phyloP scores from a whole-genome alignment of 2,113 vertebrate genomes.

The Peromyscus californicus region DNA sequence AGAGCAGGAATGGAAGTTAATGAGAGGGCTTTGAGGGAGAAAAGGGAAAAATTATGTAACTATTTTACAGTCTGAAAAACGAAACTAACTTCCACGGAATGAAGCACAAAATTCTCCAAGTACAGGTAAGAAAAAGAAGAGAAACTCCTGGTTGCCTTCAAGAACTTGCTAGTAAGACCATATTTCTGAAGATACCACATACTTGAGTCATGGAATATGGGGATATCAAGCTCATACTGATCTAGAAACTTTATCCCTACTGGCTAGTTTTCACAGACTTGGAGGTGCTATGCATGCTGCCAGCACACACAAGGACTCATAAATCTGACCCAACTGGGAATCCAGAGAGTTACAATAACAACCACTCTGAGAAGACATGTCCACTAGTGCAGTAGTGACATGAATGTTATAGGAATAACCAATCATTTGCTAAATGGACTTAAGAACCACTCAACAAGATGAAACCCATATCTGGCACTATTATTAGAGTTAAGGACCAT shows the following conservation, averaged over 20 bases:
- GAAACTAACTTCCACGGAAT: not conserved
- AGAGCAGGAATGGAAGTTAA: not conserved
- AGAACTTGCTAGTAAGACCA: not conserved
- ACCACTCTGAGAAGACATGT: not conserved
- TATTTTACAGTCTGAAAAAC: not conserved
- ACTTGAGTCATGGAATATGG: not conserved
- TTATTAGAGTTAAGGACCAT: not conserved
- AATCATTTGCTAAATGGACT: not conserved
- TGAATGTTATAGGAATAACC: not conserved
- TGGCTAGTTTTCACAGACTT: not conserved
- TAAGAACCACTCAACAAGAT: not conserved
- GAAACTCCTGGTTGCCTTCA: not conserved
- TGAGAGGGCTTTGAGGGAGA: not conserved
- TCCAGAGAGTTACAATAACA: not conserved
- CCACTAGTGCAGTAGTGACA: not conserved
- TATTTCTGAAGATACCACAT: not conserved
- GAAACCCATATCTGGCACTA: not conserved
- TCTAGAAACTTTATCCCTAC: not conserved
- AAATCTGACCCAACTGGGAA: not conserved
- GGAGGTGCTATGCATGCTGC: not conserved
- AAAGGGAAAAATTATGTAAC: not conserved
- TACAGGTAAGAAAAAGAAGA: not conserved
- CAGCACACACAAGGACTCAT: not conserved
- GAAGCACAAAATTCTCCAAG: not conserved
- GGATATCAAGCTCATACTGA: not conserved